Percentiles rank a stretch among this genome's conserved stretches.
Evolutionary conservation across 35 echinoderm and acorn worm species (phyloP).

Genomic region (Ophioderma brevispina): DNA sequence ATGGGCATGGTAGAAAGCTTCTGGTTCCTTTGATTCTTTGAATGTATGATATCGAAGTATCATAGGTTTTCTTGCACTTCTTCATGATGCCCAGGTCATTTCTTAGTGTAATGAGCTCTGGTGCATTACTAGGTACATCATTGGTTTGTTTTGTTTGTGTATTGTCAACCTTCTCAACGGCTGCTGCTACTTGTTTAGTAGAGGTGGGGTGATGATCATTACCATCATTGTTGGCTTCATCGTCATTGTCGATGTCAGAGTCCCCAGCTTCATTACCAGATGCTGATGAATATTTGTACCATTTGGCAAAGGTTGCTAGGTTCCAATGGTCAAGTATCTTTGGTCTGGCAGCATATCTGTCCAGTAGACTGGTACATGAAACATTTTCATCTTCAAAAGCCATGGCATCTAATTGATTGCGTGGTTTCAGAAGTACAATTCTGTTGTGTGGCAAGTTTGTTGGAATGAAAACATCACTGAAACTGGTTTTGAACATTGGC

Average conservation of each 20-base stretch:
- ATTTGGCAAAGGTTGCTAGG: constrained; percentile 2
- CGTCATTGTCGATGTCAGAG: background rate
- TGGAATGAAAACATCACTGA: constrained; percentile 7
- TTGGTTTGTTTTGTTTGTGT: no score
- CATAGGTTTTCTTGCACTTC: background rate
- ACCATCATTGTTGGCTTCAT: no score
- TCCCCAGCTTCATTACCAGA: background rate
- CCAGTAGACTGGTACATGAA: background rate
- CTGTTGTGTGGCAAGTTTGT: background rate
- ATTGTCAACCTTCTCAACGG: no score
- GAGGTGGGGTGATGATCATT: no score
- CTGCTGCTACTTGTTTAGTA: no score
- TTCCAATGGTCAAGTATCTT: background rate
- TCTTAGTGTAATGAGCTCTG: no score
- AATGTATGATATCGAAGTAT: constrained; percentile 9
- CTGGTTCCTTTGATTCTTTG: background rate
- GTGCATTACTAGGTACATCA: no score
- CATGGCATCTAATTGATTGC: background rate
- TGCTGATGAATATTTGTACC: background rate
- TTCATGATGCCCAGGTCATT: background rate
- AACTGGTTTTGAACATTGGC: background rate
- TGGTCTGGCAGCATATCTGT: constrained; percentile 27
- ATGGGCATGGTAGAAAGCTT: background rate
- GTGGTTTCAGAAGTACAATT: constrained; percentile 15
- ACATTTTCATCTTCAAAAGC: constrained; percentile 9